Percentiles rank a stretch among this genome's conserved stretches.
Conservation (phyloP, 2,113 vertebrate genomes). For the Mustelus asterias region DNA sequence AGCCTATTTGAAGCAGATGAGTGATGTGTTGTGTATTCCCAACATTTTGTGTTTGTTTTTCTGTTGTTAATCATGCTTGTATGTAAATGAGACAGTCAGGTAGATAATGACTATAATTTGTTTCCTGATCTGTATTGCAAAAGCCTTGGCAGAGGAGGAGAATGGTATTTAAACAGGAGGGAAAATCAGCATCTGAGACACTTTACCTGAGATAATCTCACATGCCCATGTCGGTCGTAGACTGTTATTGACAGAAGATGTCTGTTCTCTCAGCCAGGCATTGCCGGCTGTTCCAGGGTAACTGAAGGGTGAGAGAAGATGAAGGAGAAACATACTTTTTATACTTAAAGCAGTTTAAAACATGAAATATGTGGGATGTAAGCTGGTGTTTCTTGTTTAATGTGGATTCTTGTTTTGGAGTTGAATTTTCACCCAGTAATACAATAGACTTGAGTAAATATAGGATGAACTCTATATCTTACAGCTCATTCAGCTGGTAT, state of each 20-base stretch:
- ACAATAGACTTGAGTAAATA: neutral
- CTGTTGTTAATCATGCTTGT: neutral
- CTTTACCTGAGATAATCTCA: neutral
- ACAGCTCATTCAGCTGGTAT: neutral
- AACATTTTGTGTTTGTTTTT: neutral
- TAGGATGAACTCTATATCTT: neutral
- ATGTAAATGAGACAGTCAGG: neutral
- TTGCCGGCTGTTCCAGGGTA: neutral
- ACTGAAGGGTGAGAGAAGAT: neutral
- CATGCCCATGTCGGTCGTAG: neutral
- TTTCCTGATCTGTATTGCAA: neutral
- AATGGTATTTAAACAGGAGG: neutral
- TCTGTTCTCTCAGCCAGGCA: neutral
- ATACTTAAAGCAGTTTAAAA: neutral
- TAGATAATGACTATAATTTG: neutral
- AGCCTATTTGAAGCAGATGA: neutral
- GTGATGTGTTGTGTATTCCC: neutral
- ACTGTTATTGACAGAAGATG: neutral
- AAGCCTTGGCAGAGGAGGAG: neutral
- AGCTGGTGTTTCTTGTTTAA: neutral
- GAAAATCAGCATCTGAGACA: neutral
- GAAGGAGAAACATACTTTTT: neutral
- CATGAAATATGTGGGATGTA: neutral
- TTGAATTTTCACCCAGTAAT: neutral
- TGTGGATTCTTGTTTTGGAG: neutral